Evolutionary conservation across 2,113 vertebrate genomes (phyloP).

Genomic region (Semicossyphus pulcher): DNA sequence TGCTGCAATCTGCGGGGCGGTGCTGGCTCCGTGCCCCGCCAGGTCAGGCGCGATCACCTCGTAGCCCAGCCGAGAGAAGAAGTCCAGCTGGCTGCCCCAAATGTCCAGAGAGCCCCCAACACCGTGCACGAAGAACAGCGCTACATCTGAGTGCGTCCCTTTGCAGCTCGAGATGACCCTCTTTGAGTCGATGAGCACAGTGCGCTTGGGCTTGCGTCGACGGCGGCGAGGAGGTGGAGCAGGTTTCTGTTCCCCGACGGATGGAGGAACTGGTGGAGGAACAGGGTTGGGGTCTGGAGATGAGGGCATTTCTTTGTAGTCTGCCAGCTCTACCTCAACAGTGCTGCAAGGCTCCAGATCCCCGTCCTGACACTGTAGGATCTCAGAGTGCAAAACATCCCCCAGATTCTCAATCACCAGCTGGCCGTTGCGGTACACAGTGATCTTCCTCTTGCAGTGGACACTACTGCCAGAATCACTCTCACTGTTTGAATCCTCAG

Average conservation of each 20-base stretch:
- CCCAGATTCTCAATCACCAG: slow-evolving; percentile 96
- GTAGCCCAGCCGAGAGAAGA: slow-evolving; percentile 93
- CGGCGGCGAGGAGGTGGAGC: slow-evolving; percentile 82
- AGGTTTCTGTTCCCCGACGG: slow-evolving; percentile 69
- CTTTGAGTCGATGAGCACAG: slow-evolving; percentile 90
- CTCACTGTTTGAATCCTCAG: slow-evolving; percentile 6
- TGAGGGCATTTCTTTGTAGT: slow-evolving; percentile 78
- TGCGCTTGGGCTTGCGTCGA: slow-evolving; percentile 89
- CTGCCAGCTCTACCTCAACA: slow-evolving; percentile 87
- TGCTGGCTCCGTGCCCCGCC: slow-evolving; percentile 93
- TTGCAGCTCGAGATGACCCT: slow-evolving; percentile 94
- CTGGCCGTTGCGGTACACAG: slow-evolving; percentile 93
- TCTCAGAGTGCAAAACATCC: slow-evolving; percentile 87
- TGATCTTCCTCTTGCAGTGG: slow-evolving; percentile 94
- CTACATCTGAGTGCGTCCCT: slow-evolving; percentile 90
- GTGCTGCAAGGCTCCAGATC: slow-evolving; percentile 85
- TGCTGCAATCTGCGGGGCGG: slow-evolving; percentile 90
- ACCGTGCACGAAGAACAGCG: slow-evolving; percentile 95
- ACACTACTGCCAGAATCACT: slow-evolving; percentile 72
- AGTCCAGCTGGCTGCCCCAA: slow-evolving; percentile 97
- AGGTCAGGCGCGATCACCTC: slow-evolving; percentile 95
- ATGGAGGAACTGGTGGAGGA: slow-evolving; percentile 40
- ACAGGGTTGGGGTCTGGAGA: slow-evolving; percentile 70
- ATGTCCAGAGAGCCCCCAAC: slow-evolving; percentile 96
- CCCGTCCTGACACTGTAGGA: slow-evolving; percentile 88